These are phyloP conservation scores for Meloe dianella DNA, from an alignment of 2,888 invertebrate genomes.

Conservation along the genomic window DNA sequence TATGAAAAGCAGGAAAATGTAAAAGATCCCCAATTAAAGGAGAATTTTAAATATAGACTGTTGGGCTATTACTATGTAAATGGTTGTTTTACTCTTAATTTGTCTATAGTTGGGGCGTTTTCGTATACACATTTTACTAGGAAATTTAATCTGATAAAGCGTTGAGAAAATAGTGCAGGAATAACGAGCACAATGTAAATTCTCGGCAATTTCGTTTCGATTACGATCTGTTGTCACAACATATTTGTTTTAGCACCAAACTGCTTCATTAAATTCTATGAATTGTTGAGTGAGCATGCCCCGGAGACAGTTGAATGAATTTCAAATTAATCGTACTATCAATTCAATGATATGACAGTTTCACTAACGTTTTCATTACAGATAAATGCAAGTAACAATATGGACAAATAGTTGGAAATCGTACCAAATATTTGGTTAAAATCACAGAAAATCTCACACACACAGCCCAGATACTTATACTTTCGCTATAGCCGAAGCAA, in stretches of 20 bases:
- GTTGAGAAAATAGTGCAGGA: slow-evolving; percentile 21
- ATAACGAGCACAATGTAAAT: slow-evolving; percentile 24
- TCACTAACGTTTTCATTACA: not conserved
- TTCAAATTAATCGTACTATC: slow-evolving; percentile 8
- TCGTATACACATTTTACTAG: slow-evolving; percentile 19
- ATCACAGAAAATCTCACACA: too few species aligned
- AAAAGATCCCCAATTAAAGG: slow-evolving; percentile 22
- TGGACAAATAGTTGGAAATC: not conserved
- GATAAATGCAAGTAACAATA: not conserved
- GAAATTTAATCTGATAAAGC: slow-evolving; percentile 26
- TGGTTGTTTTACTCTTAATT: slow-evolving; percentile 28
- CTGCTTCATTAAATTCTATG: slow-evolving; percentile 1
- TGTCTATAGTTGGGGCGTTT: slow-evolving; percentile 22
- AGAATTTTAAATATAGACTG: slow-evolving; percentile 21
- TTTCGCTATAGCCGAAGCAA: slow-evolving; percentile 16
- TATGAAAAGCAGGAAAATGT: slow-evolving; percentile 6
- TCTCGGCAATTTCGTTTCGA: slow-evolving; percentile 19
- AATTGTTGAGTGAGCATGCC: slow-evolving; percentile 1
- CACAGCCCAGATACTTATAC: too few species aligned
- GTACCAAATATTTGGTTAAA: too few species aligned
- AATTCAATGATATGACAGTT: not conserved
- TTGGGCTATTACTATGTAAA: slow-evolving; percentile 25
- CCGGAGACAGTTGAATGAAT: not conserved
- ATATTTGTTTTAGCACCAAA: slow-evolving; percentile 20
- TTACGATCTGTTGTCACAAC: slow-evolving; percentile 25